Conservation (phyloP, 1,140 invertebrate species). For the Drosophila setifemur region DNA sequence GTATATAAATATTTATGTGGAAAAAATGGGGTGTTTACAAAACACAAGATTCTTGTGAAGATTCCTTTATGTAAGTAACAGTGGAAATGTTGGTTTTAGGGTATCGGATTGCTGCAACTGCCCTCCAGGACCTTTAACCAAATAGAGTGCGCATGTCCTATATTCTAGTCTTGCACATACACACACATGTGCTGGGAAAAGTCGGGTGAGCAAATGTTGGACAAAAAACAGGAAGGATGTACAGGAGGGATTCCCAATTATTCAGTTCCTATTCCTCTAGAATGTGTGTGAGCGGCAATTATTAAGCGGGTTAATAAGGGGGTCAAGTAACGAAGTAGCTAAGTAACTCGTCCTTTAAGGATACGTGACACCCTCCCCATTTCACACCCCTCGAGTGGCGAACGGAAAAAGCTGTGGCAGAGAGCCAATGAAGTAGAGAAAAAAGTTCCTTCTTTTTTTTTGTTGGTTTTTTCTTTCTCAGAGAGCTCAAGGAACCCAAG, state of each 20-base stretch:
- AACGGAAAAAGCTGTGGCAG: conserved; percentile 26
- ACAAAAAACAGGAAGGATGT: not conserved
- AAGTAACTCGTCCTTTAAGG: not conserved
- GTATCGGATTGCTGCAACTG: conserved; percentile 45
- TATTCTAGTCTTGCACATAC: conserved; percentile 44
- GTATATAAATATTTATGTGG: not conserved
- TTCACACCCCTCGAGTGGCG: not conserved
- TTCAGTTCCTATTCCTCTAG: not conserved
- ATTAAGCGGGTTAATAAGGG: not conserved
- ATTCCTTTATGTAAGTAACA: conserved; percentile 54
- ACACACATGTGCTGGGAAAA: conserved; percentile 15
- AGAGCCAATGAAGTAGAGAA: conserved; percentile 46
- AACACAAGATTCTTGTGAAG: not conserved
- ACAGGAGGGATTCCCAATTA: conserved; percentile 5
- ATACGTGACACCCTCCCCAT: not conserved
- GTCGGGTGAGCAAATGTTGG: not conserved
- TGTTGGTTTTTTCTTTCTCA: too few species aligned
- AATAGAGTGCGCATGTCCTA: conserved; percentile 72
- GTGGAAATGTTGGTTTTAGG: conserved; percentile 5
- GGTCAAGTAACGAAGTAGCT: not conserved
- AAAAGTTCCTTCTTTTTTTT: conserved; percentile 20
- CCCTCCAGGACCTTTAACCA: conserved; percentile 44
- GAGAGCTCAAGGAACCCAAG: conserved; percentile 23
- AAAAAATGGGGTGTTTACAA: conserved; percentile 7
- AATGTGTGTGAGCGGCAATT: not conserved